Evolutionary conservation across 2,113 vertebrate genomes (phyloP), one percentile per base, ranked within the genome.

Genomic region (Lathamus discolor): DNA sequence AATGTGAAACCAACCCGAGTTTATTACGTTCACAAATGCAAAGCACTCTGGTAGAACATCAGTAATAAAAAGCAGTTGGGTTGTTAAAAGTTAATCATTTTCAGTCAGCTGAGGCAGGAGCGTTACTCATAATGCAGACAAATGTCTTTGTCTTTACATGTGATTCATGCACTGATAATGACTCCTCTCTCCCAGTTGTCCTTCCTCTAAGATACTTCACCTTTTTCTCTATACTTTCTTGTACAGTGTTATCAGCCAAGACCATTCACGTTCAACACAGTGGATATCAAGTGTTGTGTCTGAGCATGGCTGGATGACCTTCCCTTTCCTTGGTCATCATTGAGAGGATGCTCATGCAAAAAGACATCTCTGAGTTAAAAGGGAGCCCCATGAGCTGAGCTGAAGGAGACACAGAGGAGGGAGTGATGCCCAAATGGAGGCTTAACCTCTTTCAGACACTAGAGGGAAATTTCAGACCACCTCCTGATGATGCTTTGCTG

Each of bases 151-250:
- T 33, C 70, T 37, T 1, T 48, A 14, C 15, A 59, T 74, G 72
- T 91, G 96, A 69, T 72, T 96, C 87, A 88, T 27, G 64, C 1
- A 5, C 84, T 83, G 92, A 33, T 41, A 48, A 4, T 62, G 87
- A 87, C 68, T 85, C 54, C 46, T n/a, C 55, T 23, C 81, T 93
- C 49, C 70, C 87, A 48, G 35, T 87, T 80, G 59, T 61, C 94
- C 86, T 82, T 87, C 73, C 74, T 82, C 44, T 16, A 23, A 86
- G 80, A 68, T 44, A 1, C 66, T 49, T 85, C 84, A 70, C 66
- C 66, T 91, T 80, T 62, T 27, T 24, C 29, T 66, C 52, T 24
- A 4, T 20, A 5, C 44, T 48, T 68, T 41, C 35, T 61, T 41
- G 59, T 6, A 13, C 33, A 17, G 11, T 2, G 43, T 48, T 49